phyloP scores from a whole-genome alignment of 2,113 vertebrate genomes.

The Tenrec ecaudatus region DNA sequence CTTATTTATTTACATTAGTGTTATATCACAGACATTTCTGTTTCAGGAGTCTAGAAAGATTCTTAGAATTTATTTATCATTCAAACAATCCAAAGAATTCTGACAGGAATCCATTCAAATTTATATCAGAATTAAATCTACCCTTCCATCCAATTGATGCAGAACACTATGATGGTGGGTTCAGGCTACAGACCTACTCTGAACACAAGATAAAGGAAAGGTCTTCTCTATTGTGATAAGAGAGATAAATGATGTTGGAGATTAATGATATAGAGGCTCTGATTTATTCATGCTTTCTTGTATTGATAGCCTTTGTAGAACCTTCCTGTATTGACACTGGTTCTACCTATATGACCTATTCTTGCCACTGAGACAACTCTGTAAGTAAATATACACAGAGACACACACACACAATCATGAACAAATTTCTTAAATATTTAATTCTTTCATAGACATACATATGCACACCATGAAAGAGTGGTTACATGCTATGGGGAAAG shows the following conservation, averaged over 20 bases:
- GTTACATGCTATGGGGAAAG: neutral
- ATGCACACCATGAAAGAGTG: neutral
- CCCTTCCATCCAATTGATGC: neutral
- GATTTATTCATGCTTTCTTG: neutral
- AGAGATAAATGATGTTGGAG: neutral
- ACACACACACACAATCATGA: too few relatives aligned
- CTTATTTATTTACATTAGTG: neutral
- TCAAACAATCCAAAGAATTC: neutral
- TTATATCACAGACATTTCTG: slow-evolving; percentile 10
- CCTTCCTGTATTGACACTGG: neutral
- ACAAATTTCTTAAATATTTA: too few relatives aligned
- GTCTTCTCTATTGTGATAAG: neutral
- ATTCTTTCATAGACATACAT: too few relatives aligned
- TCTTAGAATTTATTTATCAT: slow-evolving; percentile 17
- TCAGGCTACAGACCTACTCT: neutral
- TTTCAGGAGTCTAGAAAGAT: neutral
- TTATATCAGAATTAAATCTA: neutral
- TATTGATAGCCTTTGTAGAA: neutral
- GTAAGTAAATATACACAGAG: too few relatives aligned
- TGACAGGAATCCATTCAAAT: neutral
- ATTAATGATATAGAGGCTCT: neutral
- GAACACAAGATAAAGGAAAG: neutral
- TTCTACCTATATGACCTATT: neutral
- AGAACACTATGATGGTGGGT: neutral
- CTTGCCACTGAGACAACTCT: neutral